Base-by-base conservation (phyloP, 2,113 vertebrate genomes). In the Rhinopomastus cyanomelas region DNA sequence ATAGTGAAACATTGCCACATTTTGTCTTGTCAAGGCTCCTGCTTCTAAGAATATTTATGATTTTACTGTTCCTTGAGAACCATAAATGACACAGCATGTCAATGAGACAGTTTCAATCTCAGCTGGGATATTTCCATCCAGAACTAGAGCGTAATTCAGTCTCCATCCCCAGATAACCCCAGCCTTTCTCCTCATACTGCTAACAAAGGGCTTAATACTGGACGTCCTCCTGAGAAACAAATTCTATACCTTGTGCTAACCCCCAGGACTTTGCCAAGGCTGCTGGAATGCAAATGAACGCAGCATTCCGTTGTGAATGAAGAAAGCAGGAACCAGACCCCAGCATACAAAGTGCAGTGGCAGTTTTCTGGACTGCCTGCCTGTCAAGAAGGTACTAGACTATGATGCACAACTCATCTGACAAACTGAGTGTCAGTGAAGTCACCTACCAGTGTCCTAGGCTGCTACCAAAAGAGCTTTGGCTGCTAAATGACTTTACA, bases 401-500 rank as follows among this genome's bases (percentile, higher is more conserved):
- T 60, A 66, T 18, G 75, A 85, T 59, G 77, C 30, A 65, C 92
- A 61, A 23, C 73, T 86, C 85, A 22, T 29, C n/a, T 65, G 61
- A 88, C 80, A 85, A 22, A 5, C 37, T 12, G 61, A 68, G 81
- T 78, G 81, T 85, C 92, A 92, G 32, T 39, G 44, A 66, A 92
- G 89, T 95, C 93, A 95, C 95, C 91, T 91, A 87, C 89, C 85
- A 59, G 66, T 69, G 93, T 91, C 92, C 93, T 92, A 39, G 8
- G 20, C 90, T 76, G 77, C 68, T 91, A 87, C 93, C 88, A 90
- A 76, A 87, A 79, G 55, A 10, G 6, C 73, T 77, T 48, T 92
- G 93, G 93, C 93, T 95, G 90, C 90, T 95, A 96, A 96, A 84
- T 84, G 93, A 95, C 95, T 95, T 95, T 81, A 79, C 55, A 68